Conservation (phyloP, 2,888 invertebrate species). For the Myopa tessellatipennis region DNA sequence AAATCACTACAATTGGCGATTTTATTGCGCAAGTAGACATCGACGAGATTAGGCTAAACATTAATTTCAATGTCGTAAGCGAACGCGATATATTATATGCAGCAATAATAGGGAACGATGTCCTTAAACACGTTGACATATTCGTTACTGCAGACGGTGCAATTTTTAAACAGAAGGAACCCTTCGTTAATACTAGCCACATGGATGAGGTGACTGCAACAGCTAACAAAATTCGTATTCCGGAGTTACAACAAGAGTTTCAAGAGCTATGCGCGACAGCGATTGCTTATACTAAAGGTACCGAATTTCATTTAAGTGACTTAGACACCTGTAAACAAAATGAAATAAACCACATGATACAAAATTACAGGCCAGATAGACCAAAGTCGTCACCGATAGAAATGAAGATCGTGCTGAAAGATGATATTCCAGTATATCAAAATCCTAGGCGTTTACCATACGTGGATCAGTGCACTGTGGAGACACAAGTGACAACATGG, state of each 20-base stretch:
- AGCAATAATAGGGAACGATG: conserved; percentile 43
- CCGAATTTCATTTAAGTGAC: conserved; percentile 15
- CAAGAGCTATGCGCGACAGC: conserved; percentile 26
- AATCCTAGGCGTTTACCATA: conserved; percentile 34
- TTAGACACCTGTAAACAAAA: neutral
- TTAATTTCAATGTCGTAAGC: conserved; percentile 40
- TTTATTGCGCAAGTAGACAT: conserved; percentile 30
- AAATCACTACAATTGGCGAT: conserved; percentile 36
- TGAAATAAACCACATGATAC: conserved; percentile 2
- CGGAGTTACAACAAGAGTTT: conserved; percentile 33
- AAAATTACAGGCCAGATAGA: conserved; percentile 18
- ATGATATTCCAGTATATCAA: conserved; percentile 42
- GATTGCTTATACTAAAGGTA: neutral
- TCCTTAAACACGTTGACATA: conserved; percentile 40
- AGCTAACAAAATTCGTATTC: neutral
- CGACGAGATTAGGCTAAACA: conserved; percentile 34
- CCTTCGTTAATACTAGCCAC: neutral
- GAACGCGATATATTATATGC: conserved; percentile 41
- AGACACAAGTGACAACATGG: conserved; percentile 52
- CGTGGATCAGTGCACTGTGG: conserved; percentile 49
- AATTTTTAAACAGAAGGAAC: conserved; percentile 28
- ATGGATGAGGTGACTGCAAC: neutral
- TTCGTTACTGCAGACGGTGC: conserved; percentile 38
- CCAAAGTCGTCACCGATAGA: conserved; percentile 35
- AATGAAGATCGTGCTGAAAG: conserved; percentile 41